Percentiles rank a stretch among this genome's conserved stretches.
These are phyloP conservation scores for Panagrolaimus sp. DNA, from an alignment of 1,140 invertebrate species.

Conservation along the genomic window DNA sequence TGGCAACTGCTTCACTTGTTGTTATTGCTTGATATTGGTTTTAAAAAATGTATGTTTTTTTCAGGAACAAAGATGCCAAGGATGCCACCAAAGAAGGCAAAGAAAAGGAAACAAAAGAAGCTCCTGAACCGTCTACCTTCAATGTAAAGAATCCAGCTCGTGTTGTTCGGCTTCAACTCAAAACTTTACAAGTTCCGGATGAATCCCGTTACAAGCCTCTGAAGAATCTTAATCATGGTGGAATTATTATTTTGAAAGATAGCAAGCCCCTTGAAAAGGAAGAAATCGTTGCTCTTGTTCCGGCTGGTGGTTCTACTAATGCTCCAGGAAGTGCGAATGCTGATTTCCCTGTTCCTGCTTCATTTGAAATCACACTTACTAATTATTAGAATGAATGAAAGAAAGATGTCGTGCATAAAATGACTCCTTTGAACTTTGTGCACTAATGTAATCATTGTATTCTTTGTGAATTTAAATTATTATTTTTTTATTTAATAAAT, in stretches of 20 bases:
- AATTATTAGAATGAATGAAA: conserved; percentile 33
- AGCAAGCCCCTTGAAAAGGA: conserved; percentile 73
- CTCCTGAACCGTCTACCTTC: conserved; percentile 76
- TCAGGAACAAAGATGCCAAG: conserved; percentile 64
- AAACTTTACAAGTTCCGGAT: conserved; percentile 76
- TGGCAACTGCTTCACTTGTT: conserved; percentile 5
- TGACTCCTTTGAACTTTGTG: too few species aligned
- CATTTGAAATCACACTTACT: conserved; percentile 45
- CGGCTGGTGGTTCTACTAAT: conserved; percentile 37
- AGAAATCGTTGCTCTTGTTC: conserved; percentile 82
- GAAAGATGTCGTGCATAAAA: neutral
- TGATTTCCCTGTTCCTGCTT: conserved; percentile 33
- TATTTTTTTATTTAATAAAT: too few species aligned
- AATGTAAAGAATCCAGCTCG: conserved; percentile 87
- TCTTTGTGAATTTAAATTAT: too few species aligned
- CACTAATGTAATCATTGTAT: too few species aligned
- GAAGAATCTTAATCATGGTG: conserved; percentile 79
- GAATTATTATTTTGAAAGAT: conserved; percentile 81
- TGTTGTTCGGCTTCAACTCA: conserved; percentile 84
- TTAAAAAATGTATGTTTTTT: conserved; percentile 24
- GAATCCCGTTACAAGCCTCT: conserved; percentile 74
- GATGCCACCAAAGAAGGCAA: conserved; percentile 1
- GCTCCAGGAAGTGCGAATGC: conserved; percentile 19
- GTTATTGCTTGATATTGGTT: neutral
- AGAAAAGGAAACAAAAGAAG: conserved; percentile 49